A percentile compares a stretch with the other conserved stretches of the same genome.
These are phyloP conservation scores for Bryconaethiops microstoma DNA, from an alignment of 2,797 vertebrate species.

Conservation along the genomic window DNA sequence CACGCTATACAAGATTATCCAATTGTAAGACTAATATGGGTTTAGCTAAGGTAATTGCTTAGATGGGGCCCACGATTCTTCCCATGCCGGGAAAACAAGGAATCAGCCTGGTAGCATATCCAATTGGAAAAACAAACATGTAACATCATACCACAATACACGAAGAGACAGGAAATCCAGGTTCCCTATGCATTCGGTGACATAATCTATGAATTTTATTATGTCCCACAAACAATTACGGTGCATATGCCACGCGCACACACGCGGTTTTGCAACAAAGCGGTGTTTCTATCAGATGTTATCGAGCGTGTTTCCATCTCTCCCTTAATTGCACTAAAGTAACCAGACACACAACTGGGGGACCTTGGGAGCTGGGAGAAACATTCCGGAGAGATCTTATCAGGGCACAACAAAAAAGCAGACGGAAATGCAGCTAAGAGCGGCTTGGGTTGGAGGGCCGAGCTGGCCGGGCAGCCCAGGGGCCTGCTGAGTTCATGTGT, in stretches of 20 bases:
- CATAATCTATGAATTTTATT: slow-evolving; percentile 50
- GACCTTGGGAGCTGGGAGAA: slow-evolving; percentile 57
- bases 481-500: slow-evolving; percentile 74
- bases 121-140: slow-evolving; percentile 42
- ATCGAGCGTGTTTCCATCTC: slow-evolving; percentile 58
- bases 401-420: slow-evolving; percentile 59
- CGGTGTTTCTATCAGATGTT: slow-evolving; percentile 54
- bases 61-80: slow-evolving; percentile 35
- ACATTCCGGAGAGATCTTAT: slow-evolving; percentile 62
- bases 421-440: slow-evolving; percentile 57
- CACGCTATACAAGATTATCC: slow-evolving; percentile 75
- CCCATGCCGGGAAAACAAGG: slow-evolving; percentile 24
- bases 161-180: slow-evolving; percentile 26
- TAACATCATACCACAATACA: slow-evolving; percentile 38
- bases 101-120: slow-evolving; percentile 6
- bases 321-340: slow-evolving; percentile 57
- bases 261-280: slow-evolving; percentile 41
- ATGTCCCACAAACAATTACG: slow-evolving; percentile 45
- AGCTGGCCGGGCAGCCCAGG: slow-evolving; percentile 56
- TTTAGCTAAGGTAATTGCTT: slow-evolving; percentile 62
- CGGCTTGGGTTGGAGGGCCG: slow-evolving; percentile 62
- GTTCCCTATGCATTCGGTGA: slow-evolving; percentile 43
- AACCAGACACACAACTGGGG: slow-evolving; percentile 61
- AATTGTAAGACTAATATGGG: slow-evolving; percentile 71
- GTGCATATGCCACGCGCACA: slow-evolving; percentile 16